These are phyloP conservation scores for Myoxocephalus aenaeus DNA, from an alignment of 2,797 vertebrate genomes.

Conservation along the genomic window DNA sequence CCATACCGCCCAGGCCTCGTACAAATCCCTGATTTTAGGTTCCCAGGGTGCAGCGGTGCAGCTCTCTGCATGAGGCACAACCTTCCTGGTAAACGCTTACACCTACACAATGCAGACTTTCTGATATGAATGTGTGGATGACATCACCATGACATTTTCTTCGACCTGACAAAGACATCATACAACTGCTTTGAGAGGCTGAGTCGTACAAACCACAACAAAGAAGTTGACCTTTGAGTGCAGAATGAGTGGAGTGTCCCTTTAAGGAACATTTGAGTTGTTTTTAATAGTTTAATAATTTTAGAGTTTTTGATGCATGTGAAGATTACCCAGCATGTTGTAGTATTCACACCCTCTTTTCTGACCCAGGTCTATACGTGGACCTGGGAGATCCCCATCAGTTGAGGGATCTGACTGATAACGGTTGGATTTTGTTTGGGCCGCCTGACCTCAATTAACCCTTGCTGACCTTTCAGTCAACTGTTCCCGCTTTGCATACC, in stretches of 20 bases:
- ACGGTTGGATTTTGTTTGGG: slow-evolving; percentile 25
- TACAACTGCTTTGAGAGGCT: neutral
- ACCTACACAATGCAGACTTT: neutral
- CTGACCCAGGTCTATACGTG: neutral
- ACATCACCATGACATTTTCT: too few species aligned
- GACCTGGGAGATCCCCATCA: slow-evolving; percentile 21
- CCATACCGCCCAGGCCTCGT: too few species aligned
- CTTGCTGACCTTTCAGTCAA: slow-evolving; percentile 82
- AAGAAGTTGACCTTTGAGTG: neutral
- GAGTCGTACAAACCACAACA: neutral
- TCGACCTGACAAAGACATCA: too few species aligned
- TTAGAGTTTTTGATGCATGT: neutral
- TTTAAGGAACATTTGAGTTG: neutral
- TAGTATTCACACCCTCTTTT: too few species aligned
- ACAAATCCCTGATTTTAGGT: neutral
- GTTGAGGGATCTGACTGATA: slow-evolving; percentile 58
- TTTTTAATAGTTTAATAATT: too few species aligned
- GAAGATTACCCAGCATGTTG: neutral
- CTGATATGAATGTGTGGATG: too few species aligned
- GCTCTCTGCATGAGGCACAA: too few species aligned
- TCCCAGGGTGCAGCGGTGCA: too few species aligned
- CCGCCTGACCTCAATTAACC: slow-evolving; percentile 23
- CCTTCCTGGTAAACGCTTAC: neutral
- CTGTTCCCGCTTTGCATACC: slow-evolving; percentile 80
- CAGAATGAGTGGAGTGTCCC: neutral